Evolutionary conservation across 2,888 invertebrate genomes (phyloP).

Genomic region (Lasioglossum lativentre): DNA sequence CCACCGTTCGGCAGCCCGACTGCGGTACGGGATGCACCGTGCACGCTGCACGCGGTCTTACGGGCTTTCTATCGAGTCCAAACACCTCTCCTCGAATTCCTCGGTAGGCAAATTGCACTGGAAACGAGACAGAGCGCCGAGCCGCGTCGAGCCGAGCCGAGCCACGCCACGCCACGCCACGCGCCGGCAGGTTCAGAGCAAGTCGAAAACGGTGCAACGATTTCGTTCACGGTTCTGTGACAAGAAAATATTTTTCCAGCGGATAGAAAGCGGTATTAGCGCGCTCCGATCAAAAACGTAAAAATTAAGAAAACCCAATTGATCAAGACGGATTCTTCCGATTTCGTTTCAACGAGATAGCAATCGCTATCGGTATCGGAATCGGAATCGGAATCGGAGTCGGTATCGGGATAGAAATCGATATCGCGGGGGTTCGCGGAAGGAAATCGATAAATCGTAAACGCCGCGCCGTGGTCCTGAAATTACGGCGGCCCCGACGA

Average conservation of each 20-base stretch:
- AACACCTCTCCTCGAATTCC: background rate
- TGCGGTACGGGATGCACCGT: background rate
- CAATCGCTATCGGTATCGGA: background rate
- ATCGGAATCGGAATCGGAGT: too few species aligned
- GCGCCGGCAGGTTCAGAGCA: background rate
- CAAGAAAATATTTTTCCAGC: background rate
- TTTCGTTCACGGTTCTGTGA: background rate
- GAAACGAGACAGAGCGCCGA: background rate
- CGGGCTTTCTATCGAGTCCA: constrained; percentile 10
- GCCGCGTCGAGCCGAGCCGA: background rate
- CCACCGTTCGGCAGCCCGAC: background rate
- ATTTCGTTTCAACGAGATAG: background rate
- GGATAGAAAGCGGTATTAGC: background rate
- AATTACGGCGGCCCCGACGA: background rate
- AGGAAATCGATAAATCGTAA: background rate
- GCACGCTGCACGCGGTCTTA: background rate
- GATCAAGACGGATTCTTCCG: background rate
- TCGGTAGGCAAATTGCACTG: background rate
- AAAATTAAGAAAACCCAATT: background rate
- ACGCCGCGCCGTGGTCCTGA: background rate
- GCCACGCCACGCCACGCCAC: too few species aligned
- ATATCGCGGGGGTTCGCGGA: background rate
- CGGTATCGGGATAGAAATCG: too few species aligned
- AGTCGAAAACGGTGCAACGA: background rate
- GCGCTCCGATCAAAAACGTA: background rate